Conservation (phyloP, 2,113 vertebrate species). For the Neotoma lepida region DNA sequence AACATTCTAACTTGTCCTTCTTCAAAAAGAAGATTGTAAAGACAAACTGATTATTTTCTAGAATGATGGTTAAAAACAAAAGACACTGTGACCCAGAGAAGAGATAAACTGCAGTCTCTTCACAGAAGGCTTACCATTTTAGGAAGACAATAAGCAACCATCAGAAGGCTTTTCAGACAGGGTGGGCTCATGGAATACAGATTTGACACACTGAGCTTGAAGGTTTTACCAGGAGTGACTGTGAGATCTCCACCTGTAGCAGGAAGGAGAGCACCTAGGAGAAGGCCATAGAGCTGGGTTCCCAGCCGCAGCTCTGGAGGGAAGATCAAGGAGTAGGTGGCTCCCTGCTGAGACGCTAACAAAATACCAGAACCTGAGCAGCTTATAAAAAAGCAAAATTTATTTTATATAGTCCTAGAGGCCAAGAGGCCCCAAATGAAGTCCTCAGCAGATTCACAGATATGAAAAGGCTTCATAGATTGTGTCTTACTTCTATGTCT, state of each 20-base stretch:
- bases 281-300: background rate
- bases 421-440: background rate
- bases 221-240: background rate
- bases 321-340: background rate
- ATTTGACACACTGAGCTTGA: background rate
- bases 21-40: conserved; percentile 21
- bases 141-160: background rate
- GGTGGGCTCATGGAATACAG: background rate
- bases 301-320: background rate
- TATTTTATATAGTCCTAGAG: background rate
- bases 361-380: background rate
- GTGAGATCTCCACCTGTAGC: background rate
- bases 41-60: conserved; percentile 36
- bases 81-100: background rate
- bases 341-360: background rate
- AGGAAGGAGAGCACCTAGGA: background rate
- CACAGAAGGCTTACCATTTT: background rate
- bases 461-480: background rate
- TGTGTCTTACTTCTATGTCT: background rate
- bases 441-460: background rate
- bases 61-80: background rate
- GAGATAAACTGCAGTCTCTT: background rate
- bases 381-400: background rate
- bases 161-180: background rate
- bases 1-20: background rate